Evolutionary conservation across 2,797 vertebrate genomes (phyloP).

Genomic region (Myotis vivesi): DNA sequence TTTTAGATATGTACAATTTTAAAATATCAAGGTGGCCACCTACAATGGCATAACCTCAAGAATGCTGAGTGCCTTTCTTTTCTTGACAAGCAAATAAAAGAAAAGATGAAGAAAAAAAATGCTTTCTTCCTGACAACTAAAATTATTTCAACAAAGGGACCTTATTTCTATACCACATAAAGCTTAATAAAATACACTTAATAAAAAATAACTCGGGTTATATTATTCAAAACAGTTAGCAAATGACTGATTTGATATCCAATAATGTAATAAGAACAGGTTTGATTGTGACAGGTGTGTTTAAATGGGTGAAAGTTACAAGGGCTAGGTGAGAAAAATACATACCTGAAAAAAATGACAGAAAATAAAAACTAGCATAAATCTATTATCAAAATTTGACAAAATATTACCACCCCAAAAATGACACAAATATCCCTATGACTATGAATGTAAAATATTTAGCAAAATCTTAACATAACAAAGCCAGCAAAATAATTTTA

Average conservation of each 20-base stretch:
- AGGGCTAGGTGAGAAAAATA: neutral
- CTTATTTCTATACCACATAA: neutral
- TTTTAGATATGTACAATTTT: neutral
- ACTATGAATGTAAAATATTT: neutral
- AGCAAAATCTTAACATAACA: neutral
- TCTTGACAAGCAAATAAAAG: neutral
- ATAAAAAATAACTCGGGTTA: neutral
- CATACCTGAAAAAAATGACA: neutral
- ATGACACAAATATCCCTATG: neutral
- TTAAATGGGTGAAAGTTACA: neutral
- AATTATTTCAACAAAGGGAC: neutral
- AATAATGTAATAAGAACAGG: neutral
- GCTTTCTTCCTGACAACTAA: neutral
- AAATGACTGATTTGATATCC: neutral
- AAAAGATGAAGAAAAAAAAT: neutral
- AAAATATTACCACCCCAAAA: neutral
- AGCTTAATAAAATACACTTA: neutral
- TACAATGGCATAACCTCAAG: neutral
- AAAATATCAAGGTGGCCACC: neutral
- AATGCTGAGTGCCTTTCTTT: neutral
- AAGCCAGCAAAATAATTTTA: neutral
- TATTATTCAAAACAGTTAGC: neutral
- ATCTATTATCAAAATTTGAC: neutral
- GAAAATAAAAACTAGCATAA: neutral
- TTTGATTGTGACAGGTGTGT: neutral